Conservation (phyloP, 2,888 invertebrate genomes). For the Xestia xanthographa region DNA sequence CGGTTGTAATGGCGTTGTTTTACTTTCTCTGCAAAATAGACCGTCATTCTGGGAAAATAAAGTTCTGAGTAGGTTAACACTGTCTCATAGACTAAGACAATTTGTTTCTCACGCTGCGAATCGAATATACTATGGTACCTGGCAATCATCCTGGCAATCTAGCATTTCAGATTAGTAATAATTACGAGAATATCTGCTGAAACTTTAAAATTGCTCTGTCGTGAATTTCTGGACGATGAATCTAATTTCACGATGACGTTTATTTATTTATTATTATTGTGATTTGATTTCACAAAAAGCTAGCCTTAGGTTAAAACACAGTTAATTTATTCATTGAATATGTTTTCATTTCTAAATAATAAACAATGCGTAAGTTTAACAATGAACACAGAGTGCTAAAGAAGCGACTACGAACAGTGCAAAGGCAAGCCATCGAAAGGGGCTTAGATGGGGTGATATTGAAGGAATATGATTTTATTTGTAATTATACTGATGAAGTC, state of each 20-base stretch:
- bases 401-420: conserved; percentile 72
- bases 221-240: conserved; percentile 26
- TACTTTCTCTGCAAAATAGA: neutral
- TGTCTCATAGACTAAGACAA: conserved; percentile 33
- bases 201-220: neutral
- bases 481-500: conserved; percentile 70
- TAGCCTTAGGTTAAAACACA: neutral
- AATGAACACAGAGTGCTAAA: conserved; percentile 48
- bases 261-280: conserved; percentile 55
- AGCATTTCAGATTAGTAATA: neutral
- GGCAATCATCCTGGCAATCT: no score
- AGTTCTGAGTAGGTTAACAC: conserved; percentile 27
- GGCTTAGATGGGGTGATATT: conserved; percentile 75
- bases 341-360: conserved; percentile 40
- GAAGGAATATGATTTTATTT: conserved; percentile 77
- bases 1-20: neutral
- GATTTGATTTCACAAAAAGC: conserved; percentile 3
- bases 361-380: conserved; percentile 61
- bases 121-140: neutral
- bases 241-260: conserved; percentile 43
- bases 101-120: conserved; percentile 17
- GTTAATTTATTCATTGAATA: conserved; percentile 25
- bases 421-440: conserved; percentile 77
- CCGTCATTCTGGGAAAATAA: conserved; percentile 6
- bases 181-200: conserved; percentile 22